A percentile compares a stretch with the other conserved stretches of the same genome.
Evolutionary conservation across 1,140 invertebrate species (phyloP).

Genomic region (Pseudobourletiella spinata): DNA sequence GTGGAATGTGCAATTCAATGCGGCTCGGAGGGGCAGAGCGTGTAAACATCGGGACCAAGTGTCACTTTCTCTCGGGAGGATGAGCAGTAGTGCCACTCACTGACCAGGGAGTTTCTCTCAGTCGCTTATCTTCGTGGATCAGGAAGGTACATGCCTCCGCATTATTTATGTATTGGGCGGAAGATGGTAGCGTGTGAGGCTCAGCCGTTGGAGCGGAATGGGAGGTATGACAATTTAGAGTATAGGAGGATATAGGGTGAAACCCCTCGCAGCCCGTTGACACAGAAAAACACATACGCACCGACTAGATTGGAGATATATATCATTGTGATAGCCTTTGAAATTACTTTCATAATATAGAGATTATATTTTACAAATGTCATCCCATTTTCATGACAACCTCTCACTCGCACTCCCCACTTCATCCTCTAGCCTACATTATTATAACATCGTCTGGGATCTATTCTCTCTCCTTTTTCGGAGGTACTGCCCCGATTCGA

Average conservation of each 20-base stretch:
- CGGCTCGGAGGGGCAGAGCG: too few species aligned
- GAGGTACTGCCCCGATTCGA: too few species aligned
- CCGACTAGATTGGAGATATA: constrained; percentile 15
- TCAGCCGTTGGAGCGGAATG: too few species aligned
- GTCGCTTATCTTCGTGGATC: too few species aligned
- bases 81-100: not conserved
- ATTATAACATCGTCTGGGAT: not conserved
- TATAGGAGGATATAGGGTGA: too few species aligned
- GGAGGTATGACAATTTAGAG: too few species aligned
- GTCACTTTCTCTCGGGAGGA: not conserved
- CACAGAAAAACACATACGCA: constrained; percentile 2
- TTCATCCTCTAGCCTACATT: not conserved
- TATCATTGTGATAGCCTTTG: constrained; percentile 21
- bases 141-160: too few species aligned
- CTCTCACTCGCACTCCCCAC: not conserved
- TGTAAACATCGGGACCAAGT: too few species aligned
- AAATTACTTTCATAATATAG: constrained; percentile 20
- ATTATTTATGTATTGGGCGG: constrained; percentile 10
- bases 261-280: too few species aligned
- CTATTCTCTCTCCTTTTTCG: not conserved
- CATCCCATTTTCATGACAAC: not conserved
- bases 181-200: not conserved
- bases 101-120: not conserved
- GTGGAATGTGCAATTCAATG: too few species aligned
- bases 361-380: constrained; percentile 19